These are phyloP conservation scores for Elmis aenea DNA, from an alignment of 2,888 invertebrate species.

Conservation along the genomic window DNA sequence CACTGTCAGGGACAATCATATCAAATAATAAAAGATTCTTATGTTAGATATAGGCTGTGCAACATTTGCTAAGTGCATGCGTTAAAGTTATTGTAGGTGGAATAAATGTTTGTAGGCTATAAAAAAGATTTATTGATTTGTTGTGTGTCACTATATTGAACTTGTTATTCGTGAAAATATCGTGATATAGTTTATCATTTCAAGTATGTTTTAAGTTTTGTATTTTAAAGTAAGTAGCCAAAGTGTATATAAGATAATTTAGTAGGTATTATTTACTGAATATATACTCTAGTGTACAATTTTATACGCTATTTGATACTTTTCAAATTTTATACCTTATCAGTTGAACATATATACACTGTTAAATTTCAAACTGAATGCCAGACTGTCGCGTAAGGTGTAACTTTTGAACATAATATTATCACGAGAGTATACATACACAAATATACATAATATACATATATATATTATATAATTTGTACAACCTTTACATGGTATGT, in stretches of 20 bases:
- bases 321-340: constrained; percentile 30
- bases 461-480: constrained; percentile 23
- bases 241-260: constrained; percentile 35
- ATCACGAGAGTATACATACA: constrained; percentile 20
- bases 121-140: constrained; percentile 18
- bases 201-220: constrained; percentile 11
- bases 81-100: constrained; percentile 13
- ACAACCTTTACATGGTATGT: constrained; percentile 27
- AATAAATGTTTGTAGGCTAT: constrained; percentile 12
- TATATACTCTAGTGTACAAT: constrained; percentile 31
- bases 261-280: constrained; percentile 26
- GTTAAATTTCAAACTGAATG: constrained; percentile 15
- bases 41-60: constrained; percentile 42
- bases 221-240: constrained; percentile 30
- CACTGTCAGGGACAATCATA: constrained; percentile 42
- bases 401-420: constrained; percentile 29
- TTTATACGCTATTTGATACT: constrained; percentile 19
- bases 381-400: constrained; percentile 20
- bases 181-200: constrained; percentile 23
- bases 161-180: constrained; percentile 18
- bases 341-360: constrained; percentile 7
- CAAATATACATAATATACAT: constrained; percentile 10
- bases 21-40: constrained; percentile 35
- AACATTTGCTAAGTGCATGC: constrained; percentile 28
- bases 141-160: constrained; percentile 21